Evolutionary conservation across 2,113 vertebrate species (phyloP).

Genomic region (Ovis aries): DNA sequence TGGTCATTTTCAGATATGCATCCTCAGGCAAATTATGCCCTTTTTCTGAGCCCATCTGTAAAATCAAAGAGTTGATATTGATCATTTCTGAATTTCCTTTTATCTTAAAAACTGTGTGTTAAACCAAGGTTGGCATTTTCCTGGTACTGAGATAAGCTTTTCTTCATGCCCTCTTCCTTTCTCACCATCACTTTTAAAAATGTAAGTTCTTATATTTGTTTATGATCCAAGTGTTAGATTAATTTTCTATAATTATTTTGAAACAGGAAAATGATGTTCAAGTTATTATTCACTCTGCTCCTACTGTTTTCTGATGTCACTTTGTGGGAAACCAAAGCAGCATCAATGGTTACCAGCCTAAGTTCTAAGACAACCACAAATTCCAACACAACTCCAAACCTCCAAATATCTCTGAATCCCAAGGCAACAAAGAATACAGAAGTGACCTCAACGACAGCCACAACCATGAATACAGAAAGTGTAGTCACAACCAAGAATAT

Average conservation of each 20-base stretch:
- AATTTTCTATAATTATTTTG: conserved; percentile 24
- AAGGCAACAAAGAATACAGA: background rate
- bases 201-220: background rate
- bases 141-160: background rate
- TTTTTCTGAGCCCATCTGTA: background rate
- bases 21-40: background rate
- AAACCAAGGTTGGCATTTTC: background rate
- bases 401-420: too few species aligned
- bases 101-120: conserved; percentile 31
- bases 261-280: conserved; percentile 44
- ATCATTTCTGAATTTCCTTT: conserved; percentile 22
- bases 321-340: background rate
- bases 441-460: background rate
- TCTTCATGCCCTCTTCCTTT: background rate
- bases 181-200: background rate
- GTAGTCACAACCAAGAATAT: background rate
- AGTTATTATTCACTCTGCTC: background rate
- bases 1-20: background rate
- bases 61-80: background rate
- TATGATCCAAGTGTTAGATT: conserved; percentile 5
- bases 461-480: background rate
- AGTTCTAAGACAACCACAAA: background rate
- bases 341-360: rapidly evolving
- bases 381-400: background rate
- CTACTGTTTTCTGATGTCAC: background rate